Base-by-base conservation (phyloP, 2,888 invertebrate species). In the Calephelis perditalis region DNA sequence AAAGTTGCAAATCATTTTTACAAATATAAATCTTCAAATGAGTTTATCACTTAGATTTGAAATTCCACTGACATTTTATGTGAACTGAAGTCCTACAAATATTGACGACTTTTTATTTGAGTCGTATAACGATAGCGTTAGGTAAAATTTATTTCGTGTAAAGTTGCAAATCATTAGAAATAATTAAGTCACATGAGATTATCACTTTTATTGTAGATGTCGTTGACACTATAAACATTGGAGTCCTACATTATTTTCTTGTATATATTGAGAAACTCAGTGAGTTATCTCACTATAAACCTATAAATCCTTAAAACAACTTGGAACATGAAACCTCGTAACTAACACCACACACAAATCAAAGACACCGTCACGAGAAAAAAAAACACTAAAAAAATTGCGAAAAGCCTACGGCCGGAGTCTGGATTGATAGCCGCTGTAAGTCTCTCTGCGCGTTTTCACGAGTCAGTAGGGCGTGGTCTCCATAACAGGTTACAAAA, bases 401-500 rank as follows among this genome's bases (percentile, higher is more conserved):
- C 74, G 73, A 70, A 75, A 77, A 80, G 77, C 82, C 84, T 81
- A 83, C 81, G 82, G 83, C 86, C 75, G 77, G 77, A 72, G 78
- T 73, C 81, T 78, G 81, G 81, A 84, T 84, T 87, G 85, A 86
- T 86, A 83, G 81, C 81, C 76, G 72, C 74, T 76, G 79, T 57
- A 57, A 26, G 73, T 68, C 67, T 66, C 76, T 77, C 81, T 77
- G 78, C 80, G 80, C 81, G 82, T 82, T 79, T 77, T 76, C 77
- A 76, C 78, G 76, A 75, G 75, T 70, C 72, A 65, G 71, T 75
- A 76, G 88, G 90, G 90, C 90, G 90, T 82, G 89, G 86, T 79
- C 65, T 73, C 73, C 62, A 79, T 81, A 86, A 89, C 90, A 86
- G 88, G 89, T 89, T 89, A 86, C 84, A 76, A 83, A 82, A 84